Evolutionary conservation across 2,888 invertebrate genomes (phyloP).

Genomic region (Parnassius smintheus): DNA sequence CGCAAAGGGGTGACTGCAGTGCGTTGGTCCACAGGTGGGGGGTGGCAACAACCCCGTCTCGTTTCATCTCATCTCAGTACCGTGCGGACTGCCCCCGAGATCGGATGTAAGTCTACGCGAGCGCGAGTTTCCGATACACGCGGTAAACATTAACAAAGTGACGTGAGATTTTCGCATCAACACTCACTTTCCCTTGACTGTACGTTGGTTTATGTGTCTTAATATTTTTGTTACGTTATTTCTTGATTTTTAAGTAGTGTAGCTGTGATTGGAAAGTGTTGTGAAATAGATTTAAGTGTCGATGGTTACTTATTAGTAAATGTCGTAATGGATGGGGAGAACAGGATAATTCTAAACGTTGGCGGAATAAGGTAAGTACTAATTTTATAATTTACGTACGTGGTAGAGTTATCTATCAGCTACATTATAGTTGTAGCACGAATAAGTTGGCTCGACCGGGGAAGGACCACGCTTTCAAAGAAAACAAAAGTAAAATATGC

Average conservation of each 20-base stretch:
- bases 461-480: no score
- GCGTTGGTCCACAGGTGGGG: slow-evolving; percentile 76
- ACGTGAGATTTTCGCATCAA: slow-evolving; percentile 1
- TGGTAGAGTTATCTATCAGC: no score
- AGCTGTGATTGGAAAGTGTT: slow-evolving; percentile 39
- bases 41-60: slow-evolving; percentile 41
- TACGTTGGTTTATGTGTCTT: slow-evolving; percentile 4
- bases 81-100: slow-evolving; percentile 42
- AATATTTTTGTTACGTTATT: background rate
- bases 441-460: no score
- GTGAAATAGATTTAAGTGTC: slow-evolving; percentile 40
- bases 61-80: slow-evolving; percentile 36
- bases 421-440: no score
- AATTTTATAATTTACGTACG: no score
- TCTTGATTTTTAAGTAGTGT: slow-evolving; percentile 15
- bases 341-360: slow-evolving; percentile 95
- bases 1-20: slow-evolving; percentile 72
- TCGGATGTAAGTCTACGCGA: slow-evolving; percentile 38
- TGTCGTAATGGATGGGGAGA: slow-evolving; percentile 90
- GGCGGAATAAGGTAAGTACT: slow-evolving; percentile 89
- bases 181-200: slow-evolving; percentile 1
- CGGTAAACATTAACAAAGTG: slow-evolving; percentile 18
- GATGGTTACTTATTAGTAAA: slow-evolving; percentile 26
- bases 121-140: slow-evolving; percentile 14
- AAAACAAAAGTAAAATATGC: no score